Conservation (phyloP, 2,888 invertebrate genomes). For the Apamea sordens region DNA sequence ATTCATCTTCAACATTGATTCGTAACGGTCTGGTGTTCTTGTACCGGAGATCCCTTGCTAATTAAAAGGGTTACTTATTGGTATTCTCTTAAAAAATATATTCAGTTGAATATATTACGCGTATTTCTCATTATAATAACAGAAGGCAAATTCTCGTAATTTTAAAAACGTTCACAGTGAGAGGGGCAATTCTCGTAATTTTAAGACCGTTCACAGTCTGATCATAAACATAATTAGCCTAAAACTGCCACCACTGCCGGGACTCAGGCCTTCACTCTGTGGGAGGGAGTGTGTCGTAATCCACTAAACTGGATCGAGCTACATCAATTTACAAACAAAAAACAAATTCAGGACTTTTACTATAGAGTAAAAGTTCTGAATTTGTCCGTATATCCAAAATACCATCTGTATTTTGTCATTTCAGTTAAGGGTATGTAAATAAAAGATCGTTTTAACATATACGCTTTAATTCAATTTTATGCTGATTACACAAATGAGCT, state of each 20-base stretch:
- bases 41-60: background rate
- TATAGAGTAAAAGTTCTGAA: background rate
- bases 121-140: background rate
- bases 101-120: background rate
- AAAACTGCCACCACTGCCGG: too few relatives aligned
- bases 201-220: too few relatives aligned
- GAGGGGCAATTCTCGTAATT: too few relatives aligned
- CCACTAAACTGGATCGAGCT: background rate
- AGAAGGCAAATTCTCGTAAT: too few relatives aligned
- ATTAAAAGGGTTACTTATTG: background rate
- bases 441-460: conserved; percentile 79
- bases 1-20: background rate
- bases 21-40: background rate
- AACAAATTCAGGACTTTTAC: too few relatives aligned
- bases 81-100: background rate
- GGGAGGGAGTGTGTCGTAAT: too few relatives aligned
- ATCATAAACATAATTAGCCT: too few relatives aligned
- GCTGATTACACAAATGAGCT: conserved; percentile 88
- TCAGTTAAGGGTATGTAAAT: conserved; percentile 23
- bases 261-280: too few relatives aligned
- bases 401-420: background rate
- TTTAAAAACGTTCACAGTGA: too few relatives aligned
- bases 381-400: background rate
- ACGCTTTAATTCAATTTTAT: conserved; percentile 86
- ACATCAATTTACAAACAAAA: background rate